Conservation (phyloP, 1,140 invertebrate genomes). For the Amyelois transitella region DNA sequence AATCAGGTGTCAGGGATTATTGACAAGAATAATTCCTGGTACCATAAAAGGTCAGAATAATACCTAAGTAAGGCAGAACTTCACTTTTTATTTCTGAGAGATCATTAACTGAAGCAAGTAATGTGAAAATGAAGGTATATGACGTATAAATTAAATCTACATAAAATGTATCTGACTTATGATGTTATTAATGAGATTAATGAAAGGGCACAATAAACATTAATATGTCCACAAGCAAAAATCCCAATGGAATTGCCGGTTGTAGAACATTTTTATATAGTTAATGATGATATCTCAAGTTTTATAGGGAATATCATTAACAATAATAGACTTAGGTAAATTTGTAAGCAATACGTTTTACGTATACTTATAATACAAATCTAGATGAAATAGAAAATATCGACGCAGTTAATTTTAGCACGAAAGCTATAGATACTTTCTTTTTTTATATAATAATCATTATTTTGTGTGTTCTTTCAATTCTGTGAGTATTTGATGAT, state of each 20-base stretch:
- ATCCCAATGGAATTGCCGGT: constrained; percentile 3
- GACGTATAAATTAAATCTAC: no score
- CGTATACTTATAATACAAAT: constrained; percentile 11
- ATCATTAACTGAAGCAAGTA: no score
- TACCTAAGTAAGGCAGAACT: no score
- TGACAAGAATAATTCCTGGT: no score
- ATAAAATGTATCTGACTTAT: no score
- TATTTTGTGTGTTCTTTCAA: constrained; percentile 1
- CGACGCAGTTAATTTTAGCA: constrained; percentile 17
- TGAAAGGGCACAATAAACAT: background rate
- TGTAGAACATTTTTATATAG: constrained; percentile 2
- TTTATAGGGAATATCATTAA: constrained; percentile 21
- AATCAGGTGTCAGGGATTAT: no score
- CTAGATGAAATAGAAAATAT: constrained; percentile 1
- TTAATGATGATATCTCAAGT: constrained; percentile 17
- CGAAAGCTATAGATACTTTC: background rate
- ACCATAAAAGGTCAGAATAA: no score
- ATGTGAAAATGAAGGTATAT: no score
- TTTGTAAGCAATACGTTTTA: constrained; percentile 30
- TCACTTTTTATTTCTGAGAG: no score
- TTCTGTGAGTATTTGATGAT: background rate
- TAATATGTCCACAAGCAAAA: background rate
- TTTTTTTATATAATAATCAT: constrained; percentile 1
- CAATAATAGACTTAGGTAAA: constrained; percentile 31
- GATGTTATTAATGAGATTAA: no score